phyloP scores from a whole-genome alignment of 2,113 vertebrate genomes.

The Anguilla rostrata region DNA sequence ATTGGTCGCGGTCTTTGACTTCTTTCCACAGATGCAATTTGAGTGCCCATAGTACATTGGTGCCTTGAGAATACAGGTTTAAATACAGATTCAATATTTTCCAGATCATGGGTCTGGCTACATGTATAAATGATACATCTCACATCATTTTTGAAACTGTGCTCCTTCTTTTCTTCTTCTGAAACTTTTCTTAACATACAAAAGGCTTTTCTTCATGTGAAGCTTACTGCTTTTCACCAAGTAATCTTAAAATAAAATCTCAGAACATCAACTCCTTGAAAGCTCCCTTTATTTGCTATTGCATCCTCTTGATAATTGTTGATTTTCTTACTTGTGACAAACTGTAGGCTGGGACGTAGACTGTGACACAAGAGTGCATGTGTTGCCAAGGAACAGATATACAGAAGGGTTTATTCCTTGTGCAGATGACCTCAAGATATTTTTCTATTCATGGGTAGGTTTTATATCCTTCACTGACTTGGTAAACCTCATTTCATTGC shows the following conservation, averaged over 20 bases:
- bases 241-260: slow-evolving; percentile 60
- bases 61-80: too few relatives aligned
- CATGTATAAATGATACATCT: slow-evolving; percentile 22
- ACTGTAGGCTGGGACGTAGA: slow-evolving; percentile 64
- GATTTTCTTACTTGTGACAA: slow-evolving; percentile 67
- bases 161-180: slow-evolving; percentile 52
- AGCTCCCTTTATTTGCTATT: slow-evolving; percentile 68
- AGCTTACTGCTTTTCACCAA: slow-evolving; percentile 43
- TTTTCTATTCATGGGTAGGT: too few relatives aligned
- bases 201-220: slow-evolving; percentile 59
- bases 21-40: too few relatives aligned
- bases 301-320: slow-evolving; percentile 67
- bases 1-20: too few relatives aligned
- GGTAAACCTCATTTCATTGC: too few relatives aligned
- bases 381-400: slow-evolving; percentile 68
- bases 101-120: slow-evolving; percentile 39
- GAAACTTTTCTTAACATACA: slow-evolving; percentile 63
- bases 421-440: slow-evolving; percentile 58
- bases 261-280: slow-evolving; percentile 58
- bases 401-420: slow-evolving; percentile 48
- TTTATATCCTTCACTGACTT: too few relatives aligned
- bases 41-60: too few relatives aligned
- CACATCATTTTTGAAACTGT: slow-evolving; percentile 54
- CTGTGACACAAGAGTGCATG: slow-evolving; percentile 58
- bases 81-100: background rate